Evolutionary conservation across 2,113 vertebrate genomes (phyloP).

Genomic region (Campylomormyrus numenius): DNA sequence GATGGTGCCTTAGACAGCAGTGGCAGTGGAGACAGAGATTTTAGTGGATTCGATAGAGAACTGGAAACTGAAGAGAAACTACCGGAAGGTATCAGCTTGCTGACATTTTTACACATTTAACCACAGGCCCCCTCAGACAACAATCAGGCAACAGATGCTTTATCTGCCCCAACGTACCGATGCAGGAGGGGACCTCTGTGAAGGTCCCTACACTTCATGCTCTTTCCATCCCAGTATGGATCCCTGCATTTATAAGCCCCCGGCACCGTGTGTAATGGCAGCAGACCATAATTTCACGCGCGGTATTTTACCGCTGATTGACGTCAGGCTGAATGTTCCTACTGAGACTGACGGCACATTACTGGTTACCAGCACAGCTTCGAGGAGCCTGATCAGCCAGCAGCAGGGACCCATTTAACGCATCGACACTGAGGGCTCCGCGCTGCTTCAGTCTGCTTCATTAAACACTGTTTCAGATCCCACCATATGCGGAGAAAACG

Average conservation of each 20-base stretch:
- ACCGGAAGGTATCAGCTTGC: not conserved
- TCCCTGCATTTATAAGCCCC: not conserved
- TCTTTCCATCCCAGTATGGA: not conserved
- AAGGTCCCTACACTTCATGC: not conserved
- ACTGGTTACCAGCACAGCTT: not conserved
- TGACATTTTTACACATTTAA: not conserved
- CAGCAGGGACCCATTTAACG: not conserved
- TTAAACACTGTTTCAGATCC: not conserved
- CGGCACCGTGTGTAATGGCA: not conserved
- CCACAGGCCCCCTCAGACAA: not conserved
- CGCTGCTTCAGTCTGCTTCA: not conserved
- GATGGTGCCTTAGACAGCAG: not conserved
- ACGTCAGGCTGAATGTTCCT: slow-evolving; percentile 1
- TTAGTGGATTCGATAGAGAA: not conserved
- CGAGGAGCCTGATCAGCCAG: not conserved
- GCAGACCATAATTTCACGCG: not conserved
- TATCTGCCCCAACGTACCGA: not conserved
- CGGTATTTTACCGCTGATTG: not conserved
- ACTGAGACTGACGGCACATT: not conserved
- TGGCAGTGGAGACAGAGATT: not conserved
- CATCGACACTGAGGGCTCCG: not conserved
- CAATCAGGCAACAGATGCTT: not conserved
- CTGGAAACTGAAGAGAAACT: not conserved
- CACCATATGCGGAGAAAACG: not conserved
- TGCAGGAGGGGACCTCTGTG: not conserved